Conservation (phyloP, 2,888 invertebrate genomes). For the Acrobasis suavella region DNA sequence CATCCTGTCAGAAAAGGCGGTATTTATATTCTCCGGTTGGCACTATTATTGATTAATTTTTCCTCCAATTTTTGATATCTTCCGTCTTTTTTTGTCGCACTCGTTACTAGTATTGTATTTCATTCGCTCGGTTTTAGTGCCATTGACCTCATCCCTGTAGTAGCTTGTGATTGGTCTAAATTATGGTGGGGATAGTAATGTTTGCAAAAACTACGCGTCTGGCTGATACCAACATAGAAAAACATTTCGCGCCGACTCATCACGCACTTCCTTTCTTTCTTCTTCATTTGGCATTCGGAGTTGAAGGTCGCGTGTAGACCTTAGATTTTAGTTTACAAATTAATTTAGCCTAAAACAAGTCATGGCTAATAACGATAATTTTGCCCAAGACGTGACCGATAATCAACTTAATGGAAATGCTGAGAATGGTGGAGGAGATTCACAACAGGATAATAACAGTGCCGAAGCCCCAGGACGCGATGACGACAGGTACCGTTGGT, state of each 20-base stretch:
- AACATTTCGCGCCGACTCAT: constrained; percentile 66
- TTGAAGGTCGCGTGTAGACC: constrained; percentile 77
- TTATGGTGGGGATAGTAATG: constrained; percentile 41
- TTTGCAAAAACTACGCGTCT: constrained; percentile 54
- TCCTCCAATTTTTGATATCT: constrained; percentile 31
- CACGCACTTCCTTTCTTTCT: constrained; percentile 66
- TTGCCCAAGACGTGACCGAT: constrained; percentile 89
- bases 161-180: constrained; percentile 55
- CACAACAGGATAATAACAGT: constrained; percentile 86
- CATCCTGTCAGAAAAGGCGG: constrained; percentile 40
- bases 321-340: constrained; percentile 73
- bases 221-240: constrained; percentile 52
- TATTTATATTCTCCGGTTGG: constrained; percentile 51
- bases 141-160: constrained; percentile 62
- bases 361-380: constrained; percentile 91
- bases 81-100: constrained; percentile 44
- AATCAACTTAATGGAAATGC: constrained; percentile 84
- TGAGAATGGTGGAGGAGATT: constrained; percentile 86
- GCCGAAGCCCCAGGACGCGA: constrained; percentile 90
- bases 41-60: constrained; percentile 50
- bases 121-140: constrained; percentile 50
- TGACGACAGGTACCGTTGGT: constrained; percentile 87
- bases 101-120: constrained; percentile 33
- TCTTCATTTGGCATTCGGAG: constrained; percentile 80
- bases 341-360: constrained; percentile 82